Evolutionary conservation across 2,888 invertebrate genomes (phyloP).

Genomic region (Napeogenes inachia): DNA sequence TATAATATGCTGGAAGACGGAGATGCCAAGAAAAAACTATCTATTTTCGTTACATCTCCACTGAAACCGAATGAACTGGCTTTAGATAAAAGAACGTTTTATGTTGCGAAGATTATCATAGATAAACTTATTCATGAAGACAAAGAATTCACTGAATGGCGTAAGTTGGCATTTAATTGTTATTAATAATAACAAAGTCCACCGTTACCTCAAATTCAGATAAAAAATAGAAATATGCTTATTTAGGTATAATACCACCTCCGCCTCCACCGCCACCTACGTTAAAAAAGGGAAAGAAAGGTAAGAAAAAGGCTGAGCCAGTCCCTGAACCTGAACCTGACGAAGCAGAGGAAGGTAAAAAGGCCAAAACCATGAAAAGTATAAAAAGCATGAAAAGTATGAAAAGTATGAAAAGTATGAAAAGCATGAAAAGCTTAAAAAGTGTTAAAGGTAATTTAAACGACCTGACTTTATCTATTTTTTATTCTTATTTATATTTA

Average conservation of each 20-base stretch:
- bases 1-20: conserved; percentile 77
- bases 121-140: conserved; percentile 82
- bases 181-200: not conserved
- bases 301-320: conserved; percentile 42
- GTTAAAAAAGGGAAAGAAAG: conserved; percentile 50
- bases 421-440: conserved; percentile 28
- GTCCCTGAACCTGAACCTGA: conserved; percentile 30
- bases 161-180: conserved; percentile 71
- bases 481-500: not conserved
- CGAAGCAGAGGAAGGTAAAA: conserved; percentile 26
- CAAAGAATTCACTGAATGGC: conserved; percentile 86
- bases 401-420: conserved; percentile 37
- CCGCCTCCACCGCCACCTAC: conserved; percentile 58
- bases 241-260: conserved; percentile 59
- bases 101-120: conserved; percentile 82
- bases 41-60: conserved; percentile 43
- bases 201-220: too few relatives aligned
- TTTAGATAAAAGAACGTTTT: conserved; percentile 79
- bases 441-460: conserved; percentile 23
- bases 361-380: conserved; percentile 41
- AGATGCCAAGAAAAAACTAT: conserved; percentile 67
- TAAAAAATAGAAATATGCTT: not conserved
- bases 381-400: conserved; percentile 39
- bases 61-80: conserved; percentile 51
- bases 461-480: not conserved